Evolutionary conservation across 2,797 vertebrate species (phyloP).

Genomic region (Anabas testudineus): DNA sequence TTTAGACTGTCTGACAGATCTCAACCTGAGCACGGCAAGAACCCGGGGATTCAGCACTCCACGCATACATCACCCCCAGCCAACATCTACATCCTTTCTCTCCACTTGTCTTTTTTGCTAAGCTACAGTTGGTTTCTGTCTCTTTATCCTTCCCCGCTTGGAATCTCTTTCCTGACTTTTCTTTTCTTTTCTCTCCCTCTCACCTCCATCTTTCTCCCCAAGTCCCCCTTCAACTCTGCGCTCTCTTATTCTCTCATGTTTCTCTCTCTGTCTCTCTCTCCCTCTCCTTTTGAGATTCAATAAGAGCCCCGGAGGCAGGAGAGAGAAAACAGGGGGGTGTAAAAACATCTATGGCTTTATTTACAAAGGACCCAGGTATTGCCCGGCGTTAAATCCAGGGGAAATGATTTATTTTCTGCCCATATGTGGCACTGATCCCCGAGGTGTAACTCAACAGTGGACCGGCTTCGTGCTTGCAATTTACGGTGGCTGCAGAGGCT

Average conservation of each 20-base stretch:
- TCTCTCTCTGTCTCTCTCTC: slow-evolving; percentile 69
- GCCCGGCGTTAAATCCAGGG: slow-evolving; percentile 81
- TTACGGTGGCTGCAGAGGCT: slow-evolving; percentile 85
- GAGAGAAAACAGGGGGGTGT: slow-evolving; percentile 77
- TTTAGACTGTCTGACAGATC: slow-evolving; percentile 82
- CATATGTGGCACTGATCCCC: slow-evolving; percentile 83
- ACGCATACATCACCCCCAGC: slow-evolving; percentile 69
- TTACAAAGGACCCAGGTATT: slow-evolving; percentile 85
- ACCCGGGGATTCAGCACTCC: slow-evolving; percentile 67
- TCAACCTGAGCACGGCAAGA: slow-evolving; percentile 76
- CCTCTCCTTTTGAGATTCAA: slow-evolving; percentile 83
- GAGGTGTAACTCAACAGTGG: slow-evolving; percentile 83
- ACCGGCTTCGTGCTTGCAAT: slow-evolving; percentile 79
- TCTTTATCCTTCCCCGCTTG: slow-evolving; percentile 72
- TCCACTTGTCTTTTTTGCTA: slow-evolving; percentile 66
- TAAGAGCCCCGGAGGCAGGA: slow-evolving; percentile 82
- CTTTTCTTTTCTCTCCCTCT: slow-evolving; percentile 46
- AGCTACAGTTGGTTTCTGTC: slow-evolving; percentile 67
- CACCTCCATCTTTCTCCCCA: slow-evolving; percentile 43
- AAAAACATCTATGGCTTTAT: slow-evolving; percentile 86
- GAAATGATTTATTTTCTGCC: slow-evolving; percentile 84
- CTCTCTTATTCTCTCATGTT: slow-evolving; percentile 81
- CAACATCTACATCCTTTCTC: slow-evolving; percentile 72
- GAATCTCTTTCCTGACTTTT: slow-evolving; percentile 67
- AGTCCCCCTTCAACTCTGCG: slow-evolving; percentile 74